Conservation (phyloP, 2,797 vertebrate species). For the Hoplostethus atlanticus region DNA sequence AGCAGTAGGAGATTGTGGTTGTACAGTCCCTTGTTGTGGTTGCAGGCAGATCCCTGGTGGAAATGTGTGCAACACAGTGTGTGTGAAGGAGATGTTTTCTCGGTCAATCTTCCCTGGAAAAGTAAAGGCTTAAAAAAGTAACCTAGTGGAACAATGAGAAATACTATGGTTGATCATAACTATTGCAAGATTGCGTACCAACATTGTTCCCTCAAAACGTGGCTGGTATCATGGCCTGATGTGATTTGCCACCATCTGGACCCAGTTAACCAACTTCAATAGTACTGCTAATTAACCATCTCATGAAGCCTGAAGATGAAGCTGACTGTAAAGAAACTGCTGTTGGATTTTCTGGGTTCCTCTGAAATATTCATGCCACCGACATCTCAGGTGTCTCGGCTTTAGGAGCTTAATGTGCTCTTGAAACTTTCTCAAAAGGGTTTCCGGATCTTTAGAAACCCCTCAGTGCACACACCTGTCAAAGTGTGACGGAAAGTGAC, state of each 20-base stretch:
- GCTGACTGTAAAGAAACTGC: constrained; percentile 19
- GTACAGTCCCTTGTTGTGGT: constrained; percentile 29
- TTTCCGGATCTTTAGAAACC: constrained; percentile 26
- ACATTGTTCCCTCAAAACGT: neutral
- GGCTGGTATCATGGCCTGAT: constrained; percentile 14
- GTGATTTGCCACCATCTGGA: constrained; percentile 36
- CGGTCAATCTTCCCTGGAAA: constrained; percentile 8
- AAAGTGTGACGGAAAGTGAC: constrained; percentile 15
- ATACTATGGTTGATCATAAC: constrained; percentile 11
- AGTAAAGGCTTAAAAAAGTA: constrained; percentile 18
- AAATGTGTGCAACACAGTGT: constrained; percentile 18
- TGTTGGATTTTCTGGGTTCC: constrained; percentile 28
- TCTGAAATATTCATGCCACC: constrained; percentile 51
- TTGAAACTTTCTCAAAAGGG: constrained; percentile 37
- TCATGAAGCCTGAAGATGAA: constrained; percentile 39
- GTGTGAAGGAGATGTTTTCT: constrained; percentile 8
- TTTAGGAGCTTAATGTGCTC: constrained; percentile 22
- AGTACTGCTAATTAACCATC: constrained; percentile 59
- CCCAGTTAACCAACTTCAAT: constrained; percentile 37
- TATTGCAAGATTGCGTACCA: neutral
- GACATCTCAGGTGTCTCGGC: constrained; percentile 28
- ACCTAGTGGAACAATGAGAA: constrained; percentile 13
- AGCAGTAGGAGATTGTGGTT: constrained; percentile 45
- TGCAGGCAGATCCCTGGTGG: constrained; percentile 26
- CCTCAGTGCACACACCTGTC: constrained; percentile 10